Evolutionary conservation across 2,113 vertebrate species (phyloP), one percentile per base, ranked within the genome.

Genomic region (Diadophis punctatus): DNA sequence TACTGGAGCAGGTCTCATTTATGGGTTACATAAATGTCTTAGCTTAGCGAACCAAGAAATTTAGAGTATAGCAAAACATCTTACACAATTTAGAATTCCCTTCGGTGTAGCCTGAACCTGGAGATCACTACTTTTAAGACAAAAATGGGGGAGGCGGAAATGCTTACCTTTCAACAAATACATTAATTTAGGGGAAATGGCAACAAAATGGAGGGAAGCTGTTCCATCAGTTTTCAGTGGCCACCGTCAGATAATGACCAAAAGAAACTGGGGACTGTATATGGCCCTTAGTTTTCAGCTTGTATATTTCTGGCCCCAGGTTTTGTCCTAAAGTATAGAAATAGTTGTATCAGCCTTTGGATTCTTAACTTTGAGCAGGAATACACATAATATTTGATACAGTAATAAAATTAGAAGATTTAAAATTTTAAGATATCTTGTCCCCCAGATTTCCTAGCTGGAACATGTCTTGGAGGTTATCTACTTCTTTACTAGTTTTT

Each of bases 51-150:
- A 94, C 60, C 93, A 96, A 95, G 25, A 91, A 58, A 92, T 91
- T 93, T 94, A 93, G 55, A 86, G 22, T 90, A 49, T n/a, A 27
- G 89, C 10, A 60, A 95, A 14, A 12, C 86, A 85, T 87, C 51
- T 58, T 48, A n/a, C 10, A 91, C 60, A 90, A 55, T 90, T 92
- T 93, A 92, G 49, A 91, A 92, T 95, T 22, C 86, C 95, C 87
- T 94, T 63, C 68, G 92, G 5, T 94, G 84, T 39, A 95, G 56
- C 80, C 91, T 68, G 94, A 96, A 95, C 60, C 90, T 84, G 94
- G 93, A 53, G 48, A 74, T 52, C 48, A 18, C n/a, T 34, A 52
- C 68, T 58, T 95, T 94, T 96, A 96, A 93, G 94, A 92, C 46
- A 93, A 63, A 93, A 90, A 94, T 90, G 86, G 74, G 0, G 93